phyloP scores from a whole-genome alignment of 2,113 vertebrate genomes.

The Phalacrocorax pelagicus region DNA sequence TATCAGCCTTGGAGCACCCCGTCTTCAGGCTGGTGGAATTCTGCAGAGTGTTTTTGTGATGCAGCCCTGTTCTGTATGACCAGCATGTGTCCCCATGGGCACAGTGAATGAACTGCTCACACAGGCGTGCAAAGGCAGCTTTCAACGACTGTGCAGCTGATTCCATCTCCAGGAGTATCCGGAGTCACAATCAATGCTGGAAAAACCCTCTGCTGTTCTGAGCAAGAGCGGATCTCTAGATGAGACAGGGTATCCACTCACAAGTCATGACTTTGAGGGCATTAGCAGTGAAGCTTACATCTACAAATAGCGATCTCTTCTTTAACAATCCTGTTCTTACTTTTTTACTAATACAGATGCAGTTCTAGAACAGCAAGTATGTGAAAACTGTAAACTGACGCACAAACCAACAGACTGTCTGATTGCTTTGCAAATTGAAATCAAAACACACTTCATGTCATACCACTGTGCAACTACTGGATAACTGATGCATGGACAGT shows the following conservation, averaged over 20 bases:
- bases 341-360: not conserved
- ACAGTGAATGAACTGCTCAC: not conserved
- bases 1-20: not conserved
- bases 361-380: not conserved
- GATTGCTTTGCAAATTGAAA: not conserved
- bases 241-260: not conserved
- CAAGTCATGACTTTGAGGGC: not conserved
- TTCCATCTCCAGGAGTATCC: not conserved
- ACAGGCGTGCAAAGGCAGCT: not conserved
- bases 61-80: not conserved
- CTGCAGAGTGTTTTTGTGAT: not conserved
- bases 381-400: not conserved
- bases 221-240: not conserved
- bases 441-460: not conserved
- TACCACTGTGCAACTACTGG: not conserved
- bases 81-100: not conserved
- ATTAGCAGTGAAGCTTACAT: not conserved
- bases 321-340: not conserved
- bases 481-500: not conserved
- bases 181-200: not conserved
- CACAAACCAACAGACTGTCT: not conserved
- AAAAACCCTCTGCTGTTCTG: not conserved
- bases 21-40: not conserved
- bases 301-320: not conserved
- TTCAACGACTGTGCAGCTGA: not conserved